phyloP scores from a whole-genome alignment of 2,888 invertebrate species.

The Hermaeophaga mercurialis region DNA sequence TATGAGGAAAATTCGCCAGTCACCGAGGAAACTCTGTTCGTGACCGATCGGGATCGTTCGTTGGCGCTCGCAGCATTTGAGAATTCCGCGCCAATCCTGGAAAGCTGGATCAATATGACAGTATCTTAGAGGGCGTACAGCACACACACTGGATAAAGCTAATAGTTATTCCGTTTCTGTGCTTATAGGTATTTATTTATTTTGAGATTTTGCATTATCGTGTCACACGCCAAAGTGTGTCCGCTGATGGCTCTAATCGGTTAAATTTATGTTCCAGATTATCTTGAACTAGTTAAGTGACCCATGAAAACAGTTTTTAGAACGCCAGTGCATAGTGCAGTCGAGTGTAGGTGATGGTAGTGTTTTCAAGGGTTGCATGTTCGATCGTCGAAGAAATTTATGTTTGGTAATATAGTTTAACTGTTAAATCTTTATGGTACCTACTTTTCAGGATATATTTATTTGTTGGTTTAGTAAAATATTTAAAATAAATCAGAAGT shows the following conservation, averaged over 20 bases:
- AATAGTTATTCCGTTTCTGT: constrained; percentile 28
- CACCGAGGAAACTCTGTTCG: constrained; percentile 25
- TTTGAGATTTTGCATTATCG: constrained; percentile 15
- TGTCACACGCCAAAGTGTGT: constrained; percentile 16
- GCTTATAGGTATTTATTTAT: constrained; percentile 14
- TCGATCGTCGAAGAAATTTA: constrained; percentile 7
- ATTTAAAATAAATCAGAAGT: too few relatives aligned
- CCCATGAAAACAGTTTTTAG: constrained; percentile 28
- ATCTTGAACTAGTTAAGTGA: constrained; percentile 17
- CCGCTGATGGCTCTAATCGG: background rate
- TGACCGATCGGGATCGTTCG: constrained; percentile 30
- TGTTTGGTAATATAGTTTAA: constrained; percentile 11
- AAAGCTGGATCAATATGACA: constrained; percentile 54
- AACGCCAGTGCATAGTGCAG: constrained; percentile 26
- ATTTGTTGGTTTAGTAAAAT: too few relatives aligned
- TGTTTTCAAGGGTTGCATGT: constrained; percentile 17
- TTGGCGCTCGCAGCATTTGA: constrained; percentile 43
- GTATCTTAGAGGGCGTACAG: constrained; percentile 43
- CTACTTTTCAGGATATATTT: too few relatives aligned
- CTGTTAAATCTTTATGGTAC: background rate
- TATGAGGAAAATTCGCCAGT: constrained; percentile 4
- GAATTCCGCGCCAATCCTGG: constrained; percentile 54
- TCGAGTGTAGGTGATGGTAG: constrained; percentile 35
- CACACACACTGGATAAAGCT: constrained; percentile 36
- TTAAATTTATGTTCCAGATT: constrained; percentile 8